Evolutionary conservation across 2,888 invertebrate species (phyloP).

Genomic region (Petrophora chlorosata): DNA sequence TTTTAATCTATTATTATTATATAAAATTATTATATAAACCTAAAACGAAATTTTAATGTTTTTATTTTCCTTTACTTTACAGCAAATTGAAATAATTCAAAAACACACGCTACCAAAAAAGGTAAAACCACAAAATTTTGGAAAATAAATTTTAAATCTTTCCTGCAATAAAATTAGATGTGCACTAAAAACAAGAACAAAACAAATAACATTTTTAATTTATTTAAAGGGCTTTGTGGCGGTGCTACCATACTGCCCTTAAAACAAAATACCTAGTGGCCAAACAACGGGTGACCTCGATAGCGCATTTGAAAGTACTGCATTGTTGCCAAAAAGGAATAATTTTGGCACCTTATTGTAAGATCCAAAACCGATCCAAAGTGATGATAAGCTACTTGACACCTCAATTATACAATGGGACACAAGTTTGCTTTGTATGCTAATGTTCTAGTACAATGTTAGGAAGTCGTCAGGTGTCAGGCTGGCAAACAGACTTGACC

Average conservation of each 20-base stretch:
- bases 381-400: slow-evolving; percentile 48
- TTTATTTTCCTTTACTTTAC: too few species aligned
- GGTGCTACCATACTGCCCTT: too few species aligned
- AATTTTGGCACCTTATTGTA: slow-evolving; percentile 28
- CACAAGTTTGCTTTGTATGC: slow-evolving; percentile 56
- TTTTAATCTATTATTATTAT: background rate
- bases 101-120: too few species aligned
- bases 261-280: slow-evolving; percentile 9
- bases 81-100: too few species aligned
- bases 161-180: too few species aligned
- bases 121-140: too few species aligned
- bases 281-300: slow-evolving; percentile 24
- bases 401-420: slow-evolving; percentile 51
- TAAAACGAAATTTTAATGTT: too few species aligned
- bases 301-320: slow-evolving; percentile 22
- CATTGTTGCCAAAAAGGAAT: slow-evolving; percentile 32
- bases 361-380: slow-evolving; percentile 17
- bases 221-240: too few species aligned
- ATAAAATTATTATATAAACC: too few species aligned
- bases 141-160: too few species aligned
- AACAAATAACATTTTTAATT: too few species aligned
- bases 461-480: slow-evolving; percentile 37
- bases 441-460: slow-evolving; percentile 45
- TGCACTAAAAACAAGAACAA: too few species aligned
- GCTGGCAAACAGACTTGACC: slow-evolving; percentile 21